A percentile compares a stretch with the other conserved stretches of the same genome.
Evolutionary conservation across 2,888 invertebrate genomes (phyloP).

Genomic region (Herminia tarsipennalis): DNA sequence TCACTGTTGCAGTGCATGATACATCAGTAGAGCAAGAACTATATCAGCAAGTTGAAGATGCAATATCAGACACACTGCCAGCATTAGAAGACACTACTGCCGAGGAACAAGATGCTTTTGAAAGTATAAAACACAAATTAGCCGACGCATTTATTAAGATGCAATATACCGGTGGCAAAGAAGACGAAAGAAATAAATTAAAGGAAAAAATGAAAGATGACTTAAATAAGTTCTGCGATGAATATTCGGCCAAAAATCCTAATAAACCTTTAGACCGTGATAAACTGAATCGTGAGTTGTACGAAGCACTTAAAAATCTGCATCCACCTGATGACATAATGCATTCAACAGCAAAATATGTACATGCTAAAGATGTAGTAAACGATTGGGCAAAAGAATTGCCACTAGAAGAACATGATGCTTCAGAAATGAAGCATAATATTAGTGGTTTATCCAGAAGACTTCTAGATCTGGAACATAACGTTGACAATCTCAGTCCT

Average conservation of each 20-base stretch:
- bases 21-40: slow-evolving; percentile 47
- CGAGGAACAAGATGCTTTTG: slow-evolving; percentile 54
- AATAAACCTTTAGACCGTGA: slow-evolving; percentile 41
- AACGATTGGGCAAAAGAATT: slow-evolving; percentile 54
- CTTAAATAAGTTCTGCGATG: slow-evolving; percentile 56
- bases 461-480: slow-evolving; percentile 56
- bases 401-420: slow-evolving; percentile 46
- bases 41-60: slow-evolving; percentile 54
- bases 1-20: slow-evolving; percentile 15
- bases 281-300: slow-evolving; percentile 53
- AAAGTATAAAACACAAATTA: slow-evolving; percentile 60
- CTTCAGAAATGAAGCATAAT: slow-evolving; percentile 49
- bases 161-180: slow-evolving; percentile 47
- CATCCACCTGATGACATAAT: slow-evolving; percentile 54
- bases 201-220: slow-evolving; percentile 53
- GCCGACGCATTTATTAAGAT: slow-evolving; percentile 66
- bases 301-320: slow-evolving; percentile 53
- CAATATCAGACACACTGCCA: slow-evolving; percentile 56
- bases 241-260: slow-evolving; percentile 54
- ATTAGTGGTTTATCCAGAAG: slow-evolving; percentile 51
- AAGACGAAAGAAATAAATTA: slow-evolving; percentile 43
- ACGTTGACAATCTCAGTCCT: slow-evolving; percentile 13
- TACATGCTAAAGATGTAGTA: slow-evolving; percentile 56
- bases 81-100: slow-evolving; percentile 25
- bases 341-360: slow-evolving; percentile 53